Conservation (phyloP, 35 echinoderm and acorn worm species). For the Chiridota heheva region DNA sequence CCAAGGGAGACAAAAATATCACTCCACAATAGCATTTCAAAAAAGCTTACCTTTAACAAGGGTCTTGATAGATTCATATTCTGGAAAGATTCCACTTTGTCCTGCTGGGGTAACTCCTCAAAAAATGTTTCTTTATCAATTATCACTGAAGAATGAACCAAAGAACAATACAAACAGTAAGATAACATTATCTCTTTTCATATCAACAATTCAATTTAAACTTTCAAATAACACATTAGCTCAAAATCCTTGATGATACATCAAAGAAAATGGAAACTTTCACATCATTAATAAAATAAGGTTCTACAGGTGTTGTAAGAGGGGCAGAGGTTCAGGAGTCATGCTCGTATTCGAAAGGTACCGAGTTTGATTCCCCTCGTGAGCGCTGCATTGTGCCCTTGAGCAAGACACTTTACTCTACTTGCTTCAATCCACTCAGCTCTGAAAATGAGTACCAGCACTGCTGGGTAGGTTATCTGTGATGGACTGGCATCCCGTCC, state of each 20-base stretch:
- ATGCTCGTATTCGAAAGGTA: too few species aligned
- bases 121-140: conserved; percentile 71
- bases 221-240: not conserved
- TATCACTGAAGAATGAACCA: not conserved
- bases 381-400: too few species aligned
- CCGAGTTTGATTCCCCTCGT: too few species aligned
- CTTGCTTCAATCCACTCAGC: too few species aligned
- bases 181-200: not conserved
- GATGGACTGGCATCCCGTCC: too few species aligned
- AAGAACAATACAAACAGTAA: not conserved
- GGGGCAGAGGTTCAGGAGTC: too few species aligned
- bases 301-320: not conserved
- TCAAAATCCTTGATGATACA: not conserved
- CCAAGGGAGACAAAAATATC: too few species aligned
- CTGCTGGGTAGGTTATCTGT: too few species aligned
- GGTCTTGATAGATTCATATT: conserved; percentile 98
- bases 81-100: conserved; percentile 59
- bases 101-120: conserved; percentile 53
- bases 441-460: too few species aligned
- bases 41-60: conserved; percentile 85
- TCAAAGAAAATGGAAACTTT: not conserved
- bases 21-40: too few species aligned
- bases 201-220: too few species aligned
- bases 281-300: not conserved
- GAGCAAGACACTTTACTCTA: too few species aligned